These are phyloP conservation scores for Prostheceraeus crozeri DNA, from an alignment of 2,888 invertebrate genomes.

Conservation along the genomic window DNA sequence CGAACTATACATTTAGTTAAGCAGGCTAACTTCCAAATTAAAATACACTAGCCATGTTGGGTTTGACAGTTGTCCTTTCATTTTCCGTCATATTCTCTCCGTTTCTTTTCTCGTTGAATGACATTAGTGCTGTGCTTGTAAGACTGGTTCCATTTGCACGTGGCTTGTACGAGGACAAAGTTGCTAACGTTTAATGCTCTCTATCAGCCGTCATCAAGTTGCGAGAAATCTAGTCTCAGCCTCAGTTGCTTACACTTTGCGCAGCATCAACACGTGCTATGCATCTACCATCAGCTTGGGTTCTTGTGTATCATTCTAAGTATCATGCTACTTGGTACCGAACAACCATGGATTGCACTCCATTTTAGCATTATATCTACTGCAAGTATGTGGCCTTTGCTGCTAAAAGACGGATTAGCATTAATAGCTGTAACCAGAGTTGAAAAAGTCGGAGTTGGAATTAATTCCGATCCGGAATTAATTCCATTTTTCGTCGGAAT, in stretches of 20 bases:
- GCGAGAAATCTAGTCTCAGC: constrained; percentile 58
- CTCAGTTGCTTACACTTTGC: constrained; percentile 45
- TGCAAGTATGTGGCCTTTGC: constrained; percentile 76
- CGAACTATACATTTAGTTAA: no score
- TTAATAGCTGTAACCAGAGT: constrained; percentile 46
- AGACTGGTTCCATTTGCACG: constrained; percentile 81
- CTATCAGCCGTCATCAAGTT: constrained; percentile 77
- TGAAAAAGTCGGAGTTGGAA: no score
- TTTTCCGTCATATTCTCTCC: constrained; percentile 51
- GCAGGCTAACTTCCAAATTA: no score
- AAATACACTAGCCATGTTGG: not conserved
- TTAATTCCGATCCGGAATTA: no score
- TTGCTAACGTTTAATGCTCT: constrained; percentile 89
- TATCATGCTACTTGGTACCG: constrained; percentile 42
- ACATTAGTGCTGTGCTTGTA: constrained; percentile 64
- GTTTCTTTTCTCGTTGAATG: constrained; percentile 66
- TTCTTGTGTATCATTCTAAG: constrained; percentile 44
- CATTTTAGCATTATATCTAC: constrained; percentile 34
- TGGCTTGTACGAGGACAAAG: constrained; percentile 89
- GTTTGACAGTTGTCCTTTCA: constrained; percentile 39
- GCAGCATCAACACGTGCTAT: constrained; percentile 28
- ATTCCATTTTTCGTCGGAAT: no score
- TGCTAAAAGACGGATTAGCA: constrained; percentile 71
- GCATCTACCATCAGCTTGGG: constrained; percentile 15
- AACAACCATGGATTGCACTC: constrained; percentile 7